Evolutionary conservation across 2,113 vertebrate genomes (phyloP), one percentile per base, ranked within the genome.

Genomic region (Forbesichthys agassizii): DNA sequence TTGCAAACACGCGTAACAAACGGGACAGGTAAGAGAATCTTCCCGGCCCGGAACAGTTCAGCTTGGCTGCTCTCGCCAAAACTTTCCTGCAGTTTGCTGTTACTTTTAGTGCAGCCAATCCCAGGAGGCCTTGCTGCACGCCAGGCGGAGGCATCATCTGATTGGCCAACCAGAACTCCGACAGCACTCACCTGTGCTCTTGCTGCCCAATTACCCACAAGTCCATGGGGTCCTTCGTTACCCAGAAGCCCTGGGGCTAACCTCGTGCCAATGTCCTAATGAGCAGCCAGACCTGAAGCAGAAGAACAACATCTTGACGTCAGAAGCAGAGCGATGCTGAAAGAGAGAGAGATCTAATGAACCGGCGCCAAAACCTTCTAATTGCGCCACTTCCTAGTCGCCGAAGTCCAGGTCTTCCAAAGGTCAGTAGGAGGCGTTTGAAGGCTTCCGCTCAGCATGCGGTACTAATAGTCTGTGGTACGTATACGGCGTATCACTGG

Each of bases 151-250:
- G 71, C 33, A 42, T 72, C 78, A 77, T 77, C 88, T 88, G 91
- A 91, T 88, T 92, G 90, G 87, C 86, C 91, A 81, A 91, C 74
- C 89, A 84, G 88, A 92, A 90, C 88, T 68, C 84, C 79, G 79
- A 89, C 86, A 81, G 78, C 74, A 74, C 82, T 90, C 88, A 91
- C 92, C 92, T 92, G 90, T 77, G 78, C 86, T 89, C 79, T 66
- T 71, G 84, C 87, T 86, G 87, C 87, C 89, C 91, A 93, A 91
- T 92, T 92, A 92, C 86, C 89, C 76, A 83, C 66, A 82, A 84
- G 80, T 88, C 90, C 71, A 66, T 47, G 76, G 88, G 87, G 84
- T 77, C 88, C 78, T 88, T 87, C 78, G 76, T 91, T 89, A 90
- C 87, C 88, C 88, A 85, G 76, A 85, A 88, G 86, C 87, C 88